These are phyloP conservation scores for Mastomys coucha DNA, from an alignment of 2,113 vertebrate genomes.

Conservation along the genomic window DNA sequence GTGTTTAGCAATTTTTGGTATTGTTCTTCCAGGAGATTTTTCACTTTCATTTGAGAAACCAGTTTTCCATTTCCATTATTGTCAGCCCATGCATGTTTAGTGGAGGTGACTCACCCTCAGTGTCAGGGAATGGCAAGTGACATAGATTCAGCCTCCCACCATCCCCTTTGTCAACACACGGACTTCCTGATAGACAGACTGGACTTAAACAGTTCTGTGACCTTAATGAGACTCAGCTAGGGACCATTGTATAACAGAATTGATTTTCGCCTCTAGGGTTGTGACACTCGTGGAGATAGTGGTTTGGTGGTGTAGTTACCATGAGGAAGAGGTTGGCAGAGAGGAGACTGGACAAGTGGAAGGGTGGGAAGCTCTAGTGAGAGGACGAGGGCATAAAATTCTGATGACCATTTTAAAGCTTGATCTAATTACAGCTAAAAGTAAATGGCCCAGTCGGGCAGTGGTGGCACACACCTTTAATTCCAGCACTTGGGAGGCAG, in stretches of 20 bases:
- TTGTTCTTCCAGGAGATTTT: neutral
- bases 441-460: neutral
- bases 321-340: neutral
- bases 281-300: neutral
- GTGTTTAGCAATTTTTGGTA: neutral
- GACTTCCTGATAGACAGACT: neutral
- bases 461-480: too few relatives aligned
- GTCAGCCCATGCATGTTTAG: neutral
- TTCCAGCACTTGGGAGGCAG: too few relatives aligned
- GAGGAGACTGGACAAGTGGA: neutral
- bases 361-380: neutral
- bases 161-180: neutral
- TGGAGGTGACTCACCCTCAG: neutral
- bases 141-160: neutral
- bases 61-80: neutral
- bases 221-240: constrained; percentile 12
- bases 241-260: neutral
- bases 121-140: neutral
- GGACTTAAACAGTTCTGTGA: neutral
- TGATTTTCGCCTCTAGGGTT: neutral
- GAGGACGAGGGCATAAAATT: neutral
- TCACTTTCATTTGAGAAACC: constrained; percentile 16
- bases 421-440: constrained; percentile 23
- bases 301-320: neutral
- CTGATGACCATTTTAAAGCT: neutral